Evolutionary conservation across 2,888 invertebrate species (phyloP).

Genomic region (Orthosia gracilis): DNA sequence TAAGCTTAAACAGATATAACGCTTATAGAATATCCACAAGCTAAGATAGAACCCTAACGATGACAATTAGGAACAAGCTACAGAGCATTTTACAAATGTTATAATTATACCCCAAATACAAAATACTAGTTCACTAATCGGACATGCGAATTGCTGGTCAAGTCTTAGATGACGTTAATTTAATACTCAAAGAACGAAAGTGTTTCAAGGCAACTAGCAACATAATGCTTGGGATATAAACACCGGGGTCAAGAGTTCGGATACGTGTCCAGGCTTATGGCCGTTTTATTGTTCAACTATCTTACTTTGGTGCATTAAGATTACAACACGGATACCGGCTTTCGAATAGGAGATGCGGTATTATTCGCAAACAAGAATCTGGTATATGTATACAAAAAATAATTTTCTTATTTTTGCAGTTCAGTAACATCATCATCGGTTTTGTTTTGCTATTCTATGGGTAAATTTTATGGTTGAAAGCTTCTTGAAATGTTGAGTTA

Average conservation of each 20-base stretch:
- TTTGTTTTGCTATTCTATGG: neutral
- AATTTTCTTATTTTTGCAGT: neutral
- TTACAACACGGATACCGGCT: slow-evolving; percentile 42
- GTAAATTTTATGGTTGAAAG: neutral
- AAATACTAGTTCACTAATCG: slow-evolving; percentile 47
- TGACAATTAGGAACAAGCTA: slow-evolving; percentile 12
- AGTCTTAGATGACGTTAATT: slow-evolving; percentile 72
- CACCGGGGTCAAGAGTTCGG: slow-evolving; percentile 77
- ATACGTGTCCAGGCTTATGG: slow-evolving; percentile 66
- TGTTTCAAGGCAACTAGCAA: slow-evolving; percentile 82
- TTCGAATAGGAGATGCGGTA: slow-evolving; percentile 28
- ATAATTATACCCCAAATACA: slow-evolving; percentile 37
- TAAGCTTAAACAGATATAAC: neutral
- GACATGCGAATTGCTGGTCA: slow-evolving; percentile 35
- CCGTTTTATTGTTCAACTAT: slow-evolving; percentile 55
- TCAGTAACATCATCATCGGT: neutral
- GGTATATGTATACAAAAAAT: slow-evolving; percentile 6
- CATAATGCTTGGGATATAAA: slow-evolving; percentile 66
- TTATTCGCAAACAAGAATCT: slow-evolving; percentile 9
- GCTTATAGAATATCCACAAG: neutral
- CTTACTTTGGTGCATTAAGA: slow-evolving; percentile 34
- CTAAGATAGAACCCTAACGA: slow-evolving; percentile 3
- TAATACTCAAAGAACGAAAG: slow-evolving; percentile 79
- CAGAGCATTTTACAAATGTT: slow-evolving; percentile 33
- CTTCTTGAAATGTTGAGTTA: neutral